These are phyloP conservation scores for Australoheros scitulus DNA, from an alignment of 2,113 vertebrate genomes.

Conservation along the genomic window DNA sequence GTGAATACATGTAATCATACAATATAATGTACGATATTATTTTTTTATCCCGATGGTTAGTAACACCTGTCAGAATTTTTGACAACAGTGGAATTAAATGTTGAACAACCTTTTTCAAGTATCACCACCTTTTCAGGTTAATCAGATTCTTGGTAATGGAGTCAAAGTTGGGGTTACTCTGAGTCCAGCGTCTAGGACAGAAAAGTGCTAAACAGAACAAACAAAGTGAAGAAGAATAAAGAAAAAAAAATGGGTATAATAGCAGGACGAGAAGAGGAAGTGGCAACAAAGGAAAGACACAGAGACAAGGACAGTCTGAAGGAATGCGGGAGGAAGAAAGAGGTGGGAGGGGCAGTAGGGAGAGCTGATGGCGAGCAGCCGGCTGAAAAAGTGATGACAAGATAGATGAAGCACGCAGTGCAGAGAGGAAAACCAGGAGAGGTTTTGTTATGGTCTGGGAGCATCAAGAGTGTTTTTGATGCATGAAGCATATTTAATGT, in stretches of 20 bases:
- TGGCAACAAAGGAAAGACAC: constrained; percentile 1
- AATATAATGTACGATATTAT: neutral
- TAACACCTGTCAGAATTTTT: rapidly evolving
- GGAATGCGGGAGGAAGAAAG: neutral
- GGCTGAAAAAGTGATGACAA: constrained; percentile 34
- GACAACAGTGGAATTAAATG: neutral
- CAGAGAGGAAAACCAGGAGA: neutral
- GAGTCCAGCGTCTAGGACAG: neutral
- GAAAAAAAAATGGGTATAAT: neutral
- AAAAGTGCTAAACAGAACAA: neutral
- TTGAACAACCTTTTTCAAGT: neutral
- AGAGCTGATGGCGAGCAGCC: constrained; percentile 19
- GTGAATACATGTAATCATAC: too few species aligned
- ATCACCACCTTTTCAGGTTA: neutral
- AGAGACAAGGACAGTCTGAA: constrained; percentile 32
- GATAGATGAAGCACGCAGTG: constrained; percentile 6
- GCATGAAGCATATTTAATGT: neutral
- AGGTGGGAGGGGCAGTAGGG: neutral
- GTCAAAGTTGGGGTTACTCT: neutral
- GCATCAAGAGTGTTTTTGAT: neutral
- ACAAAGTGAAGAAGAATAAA: neutral
- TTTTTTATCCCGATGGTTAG: neutral
- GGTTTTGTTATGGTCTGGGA: neutral
- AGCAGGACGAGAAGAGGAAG: neutral
- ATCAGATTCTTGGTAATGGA: neutral